Conservation (phyloP, 2,113 vertebrate species). For the Melanerpes aurifrons region DNA sequence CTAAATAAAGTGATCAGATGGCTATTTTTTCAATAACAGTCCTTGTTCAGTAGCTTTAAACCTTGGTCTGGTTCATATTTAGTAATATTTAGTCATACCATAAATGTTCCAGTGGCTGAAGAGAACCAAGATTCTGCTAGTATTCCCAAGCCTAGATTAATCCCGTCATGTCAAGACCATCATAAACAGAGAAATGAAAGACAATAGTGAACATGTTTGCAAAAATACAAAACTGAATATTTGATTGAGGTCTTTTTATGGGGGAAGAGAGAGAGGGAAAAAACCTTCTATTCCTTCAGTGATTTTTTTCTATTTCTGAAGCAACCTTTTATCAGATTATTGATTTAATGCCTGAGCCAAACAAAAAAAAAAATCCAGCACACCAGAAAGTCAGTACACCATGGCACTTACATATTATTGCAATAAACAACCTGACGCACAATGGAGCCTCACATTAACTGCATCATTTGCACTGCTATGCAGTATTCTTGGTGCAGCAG, state of each 20-base stretch:
- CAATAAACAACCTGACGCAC: background rate
- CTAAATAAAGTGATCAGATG: background rate
- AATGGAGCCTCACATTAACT: background rate
- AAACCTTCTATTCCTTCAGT: background rate
- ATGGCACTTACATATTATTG: background rate
- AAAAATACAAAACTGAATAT: background rate
- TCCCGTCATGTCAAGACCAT: background rate
- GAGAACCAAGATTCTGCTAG: background rate
- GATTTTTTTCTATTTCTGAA: background rate
- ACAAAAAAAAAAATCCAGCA: background rate
- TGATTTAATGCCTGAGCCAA: background rate
- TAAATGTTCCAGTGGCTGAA: background rate
- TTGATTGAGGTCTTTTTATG: background rate
- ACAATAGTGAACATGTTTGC: background rate
- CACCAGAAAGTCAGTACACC: background rate
- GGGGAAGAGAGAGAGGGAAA: too few species aligned
- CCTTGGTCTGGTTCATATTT: background rate
- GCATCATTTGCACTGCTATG: background rate
- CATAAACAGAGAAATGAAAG: background rate
- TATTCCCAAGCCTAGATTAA: background rate
- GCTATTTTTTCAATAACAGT: background rate
- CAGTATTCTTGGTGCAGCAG: background rate
- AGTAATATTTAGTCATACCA: background rate
- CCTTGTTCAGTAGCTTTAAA: background rate
- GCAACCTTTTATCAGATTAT: background rate